Evolutionary conservation across 2,888 invertebrate genomes (phyloP).

Genomic region (Epicampocera succincta): DNA sequence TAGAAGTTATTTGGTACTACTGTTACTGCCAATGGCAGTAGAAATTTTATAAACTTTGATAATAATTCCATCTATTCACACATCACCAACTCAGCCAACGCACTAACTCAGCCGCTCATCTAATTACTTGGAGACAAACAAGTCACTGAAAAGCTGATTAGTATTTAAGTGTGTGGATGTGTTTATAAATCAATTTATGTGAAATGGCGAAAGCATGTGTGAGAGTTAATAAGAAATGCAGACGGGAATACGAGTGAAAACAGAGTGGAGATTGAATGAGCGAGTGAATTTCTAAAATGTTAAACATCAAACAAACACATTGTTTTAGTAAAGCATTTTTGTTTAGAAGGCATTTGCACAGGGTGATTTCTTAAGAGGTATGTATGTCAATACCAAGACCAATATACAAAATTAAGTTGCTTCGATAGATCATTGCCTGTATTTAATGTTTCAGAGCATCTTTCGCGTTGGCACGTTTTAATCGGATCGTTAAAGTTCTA

Average conservation of each 20-base stretch:
- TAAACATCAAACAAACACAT: constrained; percentile 46
- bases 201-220: not conserved
- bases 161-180: constrained; percentile 25
- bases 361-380: no score
- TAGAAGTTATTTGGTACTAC: no score
- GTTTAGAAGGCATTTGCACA: no score
- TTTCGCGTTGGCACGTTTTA: no score
- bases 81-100: constrained; percentile 28
- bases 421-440: no score
- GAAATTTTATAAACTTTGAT: no score
- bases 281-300: constrained; percentile 35
- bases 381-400: no score
- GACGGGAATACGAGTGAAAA: not conserved
- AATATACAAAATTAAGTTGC: no score
- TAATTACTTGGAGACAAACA: constrained; percentile 47
- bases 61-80: constrained; percentile 55
- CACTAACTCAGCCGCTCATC: not conserved
- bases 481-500: no score
- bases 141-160: constrained; percentile 52
- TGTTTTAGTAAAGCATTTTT: constrained; percentile 5
- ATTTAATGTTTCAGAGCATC: no score
- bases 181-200: constrained; percentile 1
- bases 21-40: no score
- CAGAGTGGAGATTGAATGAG: no score
- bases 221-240: not conserved